phyloP scores from a whole-genome alignment of 2,888 invertebrate genomes.

The Acleris literana region DNA sequence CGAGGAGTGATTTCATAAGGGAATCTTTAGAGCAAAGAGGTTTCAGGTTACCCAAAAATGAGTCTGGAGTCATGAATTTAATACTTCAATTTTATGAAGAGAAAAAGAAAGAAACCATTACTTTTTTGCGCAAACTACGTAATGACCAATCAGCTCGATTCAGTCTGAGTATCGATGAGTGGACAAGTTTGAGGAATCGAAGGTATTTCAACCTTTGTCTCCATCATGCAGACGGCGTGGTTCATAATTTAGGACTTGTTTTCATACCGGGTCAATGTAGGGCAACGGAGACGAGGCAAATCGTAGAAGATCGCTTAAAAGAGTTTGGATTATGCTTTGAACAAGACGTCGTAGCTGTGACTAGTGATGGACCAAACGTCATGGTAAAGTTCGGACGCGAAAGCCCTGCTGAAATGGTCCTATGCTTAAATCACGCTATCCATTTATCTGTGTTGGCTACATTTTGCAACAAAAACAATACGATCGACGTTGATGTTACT shows the following conservation, averaged over 20 bases:
- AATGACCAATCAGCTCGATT: slow-evolving; percentile 15
- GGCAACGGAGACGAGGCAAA: slow-evolving; percentile 36
- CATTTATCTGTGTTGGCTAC: slow-evolving; percentile 7
- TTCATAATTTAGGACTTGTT: slow-evolving; percentile 37
- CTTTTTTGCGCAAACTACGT: slow-evolving; percentile 2
- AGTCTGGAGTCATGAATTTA: slow-evolving; percentile 30
- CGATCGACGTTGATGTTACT: slow-evolving; percentile 17
- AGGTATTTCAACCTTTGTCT: slow-evolving; percentile 34
- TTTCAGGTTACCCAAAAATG: slow-evolving; percentile 26
- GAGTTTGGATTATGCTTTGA: slow-evolving; percentile 36
- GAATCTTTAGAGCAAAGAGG: slow-evolving; percentile 25
- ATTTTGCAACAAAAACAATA: slow-evolving; percentile 9
- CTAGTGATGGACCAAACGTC: slow-evolving; percentile 31
- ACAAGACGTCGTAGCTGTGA: slow-evolving; percentile 35
- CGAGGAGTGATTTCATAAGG: slow-evolving; percentile 31
- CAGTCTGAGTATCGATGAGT: slow-evolving; percentile 37
- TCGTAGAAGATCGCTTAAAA: slow-evolving; percentile 35
- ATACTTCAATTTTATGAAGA: slow-evolving; percentile 33
- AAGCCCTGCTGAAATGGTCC: slow-evolving; percentile 15
- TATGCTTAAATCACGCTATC: slow-evolving; percentile 5
- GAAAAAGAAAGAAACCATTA: slow-evolving; percentile 23
- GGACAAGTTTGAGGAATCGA: slow-evolving; percentile 35
- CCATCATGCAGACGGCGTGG: slow-evolving; percentile 19
- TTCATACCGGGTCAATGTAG: slow-evolving; percentile 39
- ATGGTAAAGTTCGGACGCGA: slow-evolving; percentile 34